These are phyloP conservation scores for Metridium senile DNA, from an alignment of 92 coral and sea anemone species.

Conservation along the genomic window DNA sequence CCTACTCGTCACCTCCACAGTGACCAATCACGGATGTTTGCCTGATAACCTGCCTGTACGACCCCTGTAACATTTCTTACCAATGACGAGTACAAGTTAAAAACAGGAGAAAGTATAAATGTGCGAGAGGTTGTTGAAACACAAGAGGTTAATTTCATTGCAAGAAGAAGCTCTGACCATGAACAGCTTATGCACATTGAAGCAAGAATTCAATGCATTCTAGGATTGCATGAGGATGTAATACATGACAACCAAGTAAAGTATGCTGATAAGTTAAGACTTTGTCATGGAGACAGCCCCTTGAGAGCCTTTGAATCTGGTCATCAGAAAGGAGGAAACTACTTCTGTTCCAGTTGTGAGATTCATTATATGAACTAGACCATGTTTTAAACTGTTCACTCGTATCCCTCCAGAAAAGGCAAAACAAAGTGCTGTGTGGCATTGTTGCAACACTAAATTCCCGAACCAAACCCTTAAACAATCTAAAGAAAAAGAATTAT, in stretches of 20 bases:
- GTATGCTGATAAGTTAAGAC: slow-evolving; percentile 15
- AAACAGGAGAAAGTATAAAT: slow-evolving; percentile 12
- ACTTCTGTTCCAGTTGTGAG: slow-evolving; percentile 52
- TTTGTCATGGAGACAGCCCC: too few species aligned
- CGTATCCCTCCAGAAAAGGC: slow-evolving; percentile 42
- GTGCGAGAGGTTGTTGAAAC: slow-evolving; percentile 22
- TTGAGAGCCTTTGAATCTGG: slow-evolving; percentile 35
- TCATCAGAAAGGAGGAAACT: slow-evolving; percentile 58
- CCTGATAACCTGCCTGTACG: slow-evolving; percentile 20
- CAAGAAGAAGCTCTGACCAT: slow-evolving; percentile 19
- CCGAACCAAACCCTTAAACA: slow-evolving; percentile 33
- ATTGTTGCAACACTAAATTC: slow-evolving; percentile 33
- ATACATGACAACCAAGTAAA: slow-evolving; percentile 8
- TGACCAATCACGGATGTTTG: slow-evolving; percentile 9
- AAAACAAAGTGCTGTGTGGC: slow-evolving; percentile 40
- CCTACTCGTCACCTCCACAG: slow-evolving; percentile 3
- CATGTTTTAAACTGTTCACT: slow-evolving; percentile 49
- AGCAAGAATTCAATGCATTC: slow-evolving; percentile 39
- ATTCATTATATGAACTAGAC: slow-evolving; percentile 49
- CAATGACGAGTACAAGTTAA: slow-evolving; percentile 21
- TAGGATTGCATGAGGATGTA: slow-evolving; percentile 17
- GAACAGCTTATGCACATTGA: slow-evolving; percentile 48
- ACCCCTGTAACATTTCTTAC: slow-evolving; percentile 32
- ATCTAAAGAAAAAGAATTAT: slow-evolving; percentile 21
- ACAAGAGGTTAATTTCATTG: slow-evolving; percentile 36